A percentile compares a stretch with the other conserved stretches of the same genome.
These are phyloP conservation scores for Reinhardtius hippoglossoides DNA, from an alignment of 2,113 vertebrate genomes.

Conservation along the genomic window DNA sequence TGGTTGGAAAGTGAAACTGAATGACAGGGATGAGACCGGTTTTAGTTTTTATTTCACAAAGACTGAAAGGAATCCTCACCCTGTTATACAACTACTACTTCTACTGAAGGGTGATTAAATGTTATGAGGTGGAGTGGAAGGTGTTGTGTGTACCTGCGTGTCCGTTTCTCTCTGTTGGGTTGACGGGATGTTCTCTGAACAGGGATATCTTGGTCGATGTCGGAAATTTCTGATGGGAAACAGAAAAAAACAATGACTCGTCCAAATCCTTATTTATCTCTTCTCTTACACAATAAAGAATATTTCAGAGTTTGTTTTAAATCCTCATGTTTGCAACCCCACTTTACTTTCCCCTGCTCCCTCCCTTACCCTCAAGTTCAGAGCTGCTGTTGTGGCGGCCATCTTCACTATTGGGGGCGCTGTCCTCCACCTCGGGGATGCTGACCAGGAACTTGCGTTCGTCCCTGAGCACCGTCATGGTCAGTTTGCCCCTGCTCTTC, in stretches of 20 bases:
- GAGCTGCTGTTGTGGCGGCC: conserved; percentile 85
- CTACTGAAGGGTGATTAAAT: neutral
- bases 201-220: conserved; percentile 82
- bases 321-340: neutral
- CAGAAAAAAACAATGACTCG: neutral
- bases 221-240: conserved; percentile 88
- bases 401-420: conserved; percentile 83
- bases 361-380: conserved; percentile 86
- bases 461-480: conserved; percentile 90
- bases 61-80: neutral
- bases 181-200: conserved; percentile 65
- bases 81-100: neutral
- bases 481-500: conserved; percentile 89
- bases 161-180: conserved; percentile 72
- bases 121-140: too few species aligned
- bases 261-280: neutral
- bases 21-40: neutral
- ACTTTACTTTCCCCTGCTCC: too few species aligned
- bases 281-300: neutral
- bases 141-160: conserved; percentile 71
- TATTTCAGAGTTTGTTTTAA: neutral
- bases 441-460: conserved; percentile 90
- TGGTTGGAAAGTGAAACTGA: neutral
- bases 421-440: conserved; percentile 87
- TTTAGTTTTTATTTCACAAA: neutral